phyloP scores from a whole-genome alignment of 2,797 vertebrate species.

The Pogoniulus pusillus region DNA sequence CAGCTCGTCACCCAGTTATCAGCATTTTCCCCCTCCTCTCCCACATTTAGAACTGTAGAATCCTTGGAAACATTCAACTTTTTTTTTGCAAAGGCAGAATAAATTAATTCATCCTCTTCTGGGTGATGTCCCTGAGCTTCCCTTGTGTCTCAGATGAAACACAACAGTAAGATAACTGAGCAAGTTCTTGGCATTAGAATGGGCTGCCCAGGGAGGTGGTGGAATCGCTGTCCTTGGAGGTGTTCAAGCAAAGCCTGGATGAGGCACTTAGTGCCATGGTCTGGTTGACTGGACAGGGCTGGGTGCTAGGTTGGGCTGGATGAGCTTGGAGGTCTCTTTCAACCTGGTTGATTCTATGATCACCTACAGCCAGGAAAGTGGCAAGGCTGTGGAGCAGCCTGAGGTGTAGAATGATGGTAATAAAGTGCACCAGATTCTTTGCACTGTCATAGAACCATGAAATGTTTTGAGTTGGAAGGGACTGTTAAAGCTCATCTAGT shows the following conservation, averaged over 20 bases:
- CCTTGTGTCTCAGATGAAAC: background rate
- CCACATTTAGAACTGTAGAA: background rate
- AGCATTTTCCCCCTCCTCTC: background rate
- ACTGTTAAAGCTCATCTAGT: background rate
- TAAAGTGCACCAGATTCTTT: background rate
- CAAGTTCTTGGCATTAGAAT: too few relatives aligned
- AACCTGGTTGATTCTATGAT: too few relatives aligned
- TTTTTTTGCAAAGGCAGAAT: conserved; percentile 1
- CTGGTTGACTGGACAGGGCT: too few relatives aligned
- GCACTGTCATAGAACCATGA: background rate
- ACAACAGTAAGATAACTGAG: background rate
- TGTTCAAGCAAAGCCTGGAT: too few relatives aligned
- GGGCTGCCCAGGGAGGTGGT: too few relatives aligned
- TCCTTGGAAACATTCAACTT: background rate
- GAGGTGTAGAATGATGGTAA: fast-evolving
- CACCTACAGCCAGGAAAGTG: fast-evolving
- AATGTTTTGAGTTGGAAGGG: background rate
- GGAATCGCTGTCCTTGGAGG: too few relatives aligned
- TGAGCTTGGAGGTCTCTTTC: too few relatives aligned
- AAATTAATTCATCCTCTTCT: background rate
- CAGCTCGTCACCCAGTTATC: background rate
- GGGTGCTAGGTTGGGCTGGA: too few relatives aligned
- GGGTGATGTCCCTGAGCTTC: background rate
- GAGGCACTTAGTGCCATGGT: too few relatives aligned
- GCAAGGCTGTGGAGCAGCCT: background rate